Conservation (phyloP, 2,888 invertebrate species). For the Drosophila limbata region DNA sequence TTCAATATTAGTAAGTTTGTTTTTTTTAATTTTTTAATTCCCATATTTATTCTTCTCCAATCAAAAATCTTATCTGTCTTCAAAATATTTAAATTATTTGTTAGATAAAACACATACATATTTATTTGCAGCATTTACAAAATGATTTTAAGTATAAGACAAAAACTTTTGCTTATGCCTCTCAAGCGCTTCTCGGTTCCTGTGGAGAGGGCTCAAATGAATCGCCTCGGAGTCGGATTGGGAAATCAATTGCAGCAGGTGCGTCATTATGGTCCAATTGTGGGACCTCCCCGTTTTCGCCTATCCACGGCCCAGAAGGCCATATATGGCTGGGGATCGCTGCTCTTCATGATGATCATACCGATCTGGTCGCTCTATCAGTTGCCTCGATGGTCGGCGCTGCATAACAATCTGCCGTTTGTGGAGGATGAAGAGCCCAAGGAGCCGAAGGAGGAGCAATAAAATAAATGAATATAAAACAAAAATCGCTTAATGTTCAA, state of each 20-base stretch:
- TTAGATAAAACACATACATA: background rate
- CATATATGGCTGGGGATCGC: conserved; percentile 54
- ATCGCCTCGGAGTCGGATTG: conserved; percentile 6
- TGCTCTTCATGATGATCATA: conserved; percentile 66
- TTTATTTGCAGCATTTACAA: conserved; percentile 6
- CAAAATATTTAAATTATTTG: background rate
- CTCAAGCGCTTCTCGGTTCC: background rate
- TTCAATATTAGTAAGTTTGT: conserved; percentile 36
- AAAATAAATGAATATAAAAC: background rate
- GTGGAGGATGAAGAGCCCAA: conserved; percentile 11
- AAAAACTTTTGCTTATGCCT: conserved; percentile 28
- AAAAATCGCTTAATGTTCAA: background rate
- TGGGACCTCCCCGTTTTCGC: conserved; percentile 74
- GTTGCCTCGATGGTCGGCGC: conserved; percentile 65
- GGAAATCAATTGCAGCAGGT: conserved; percentile 33
- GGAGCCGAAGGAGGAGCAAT: background rate
- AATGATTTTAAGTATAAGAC: conserved; percentile 49
- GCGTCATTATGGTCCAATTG: conserved; percentile 50
- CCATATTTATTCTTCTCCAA: background rate
- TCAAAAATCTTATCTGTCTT: too few relatives aligned
- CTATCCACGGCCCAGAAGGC: conserved; percentile 48
- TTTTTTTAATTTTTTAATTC: background rate
- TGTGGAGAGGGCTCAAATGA: background rate
- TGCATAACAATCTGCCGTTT: conserved; percentile 53
- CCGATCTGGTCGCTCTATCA: conserved; percentile 63